Evolutionary conservation across 2,113 vertebrate genomes (phyloP), one percentile per base, ranked within the genome.

Genomic region (Rhea americana): DNA sequence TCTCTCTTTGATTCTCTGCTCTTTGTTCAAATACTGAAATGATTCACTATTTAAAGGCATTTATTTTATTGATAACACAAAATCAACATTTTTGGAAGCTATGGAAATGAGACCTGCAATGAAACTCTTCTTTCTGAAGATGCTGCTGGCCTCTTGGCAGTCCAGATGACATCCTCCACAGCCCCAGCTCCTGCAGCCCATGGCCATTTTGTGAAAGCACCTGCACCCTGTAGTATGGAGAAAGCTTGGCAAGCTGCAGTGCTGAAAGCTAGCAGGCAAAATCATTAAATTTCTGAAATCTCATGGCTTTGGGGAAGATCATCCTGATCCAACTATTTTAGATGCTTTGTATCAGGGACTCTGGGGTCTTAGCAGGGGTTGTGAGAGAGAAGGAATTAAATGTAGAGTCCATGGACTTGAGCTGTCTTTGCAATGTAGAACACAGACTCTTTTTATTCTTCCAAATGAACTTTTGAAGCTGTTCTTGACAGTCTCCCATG

Each of bases 81-180:
- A 75, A 24, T 10, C n/a, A 86, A 22, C 17, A 13, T 45, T 56
- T 32, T 35, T 7, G 26, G 53, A 45, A 78, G 55, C 39, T 41
- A 43, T 10, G 76, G 58, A 65, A 58, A 71, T 30, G 25, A 68
- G 25, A 56, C 11, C 55, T 77, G 48, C 56, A 39, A 47, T 0
- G 2, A 80, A 88, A 17, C 35, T 25, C 6, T 62, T 77, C 25
- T 12, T n/a, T 61, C 25, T 15, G 22, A 6, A 1, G 3, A 5
- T 41, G 62, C 37, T 11, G 24, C 37, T 28, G 62, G 62, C 4
- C 3, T 21, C 53, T 68, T 26, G 6, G 1, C 6, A 9, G 70
- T 37, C 7, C 20, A 35, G n/a, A 11, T 0, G 8, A 35, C 15
- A 14, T 20, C 50, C 24, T 74, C 51, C 0, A 0, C 55, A n/a